phyloP scores from a whole-genome alignment of 2,797 vertebrate genomes.

The Babyrousa celebensis region DNA sequence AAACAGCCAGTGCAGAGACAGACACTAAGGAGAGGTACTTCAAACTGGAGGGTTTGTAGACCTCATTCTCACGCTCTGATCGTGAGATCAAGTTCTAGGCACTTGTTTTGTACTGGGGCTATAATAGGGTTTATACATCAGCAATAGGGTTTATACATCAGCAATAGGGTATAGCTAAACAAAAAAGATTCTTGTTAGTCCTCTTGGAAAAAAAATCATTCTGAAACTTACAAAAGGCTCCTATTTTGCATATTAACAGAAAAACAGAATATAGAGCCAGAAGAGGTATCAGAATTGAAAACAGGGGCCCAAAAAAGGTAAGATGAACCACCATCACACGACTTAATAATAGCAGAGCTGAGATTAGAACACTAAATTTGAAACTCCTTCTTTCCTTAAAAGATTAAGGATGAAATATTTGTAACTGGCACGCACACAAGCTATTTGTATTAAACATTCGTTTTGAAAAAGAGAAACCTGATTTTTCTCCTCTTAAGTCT shows the following conservation, averaged over 20 bases:
- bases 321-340: background rate
- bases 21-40: background rate
- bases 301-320: background rate
- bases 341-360: background rate
- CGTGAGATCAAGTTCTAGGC: background rate
- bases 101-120: background rate
- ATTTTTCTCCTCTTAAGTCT: background rate
- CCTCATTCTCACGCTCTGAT: background rate
- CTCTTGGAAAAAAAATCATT: slow-evolving; percentile 30
- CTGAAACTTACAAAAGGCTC: slow-evolving; percentile 10
- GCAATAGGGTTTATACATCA: too few species aligned
- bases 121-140: background rate
- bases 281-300: background rate
- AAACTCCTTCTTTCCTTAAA: background rate
- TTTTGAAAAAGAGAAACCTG: background rate
- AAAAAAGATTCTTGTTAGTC: background rate
- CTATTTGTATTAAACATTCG: background rate
- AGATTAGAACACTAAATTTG: background rate
- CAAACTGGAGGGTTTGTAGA: background rate
- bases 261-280: background rate
- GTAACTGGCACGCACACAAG: background rate
- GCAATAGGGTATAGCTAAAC: background rate
- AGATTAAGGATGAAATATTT: background rate
- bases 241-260: background rate
- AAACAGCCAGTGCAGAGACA: background rate